These are phyloP conservation scores for Ormyrus pomaceus DNA, from an alignment of 2,888 invertebrate species.

Conservation along the genomic window DNA sequence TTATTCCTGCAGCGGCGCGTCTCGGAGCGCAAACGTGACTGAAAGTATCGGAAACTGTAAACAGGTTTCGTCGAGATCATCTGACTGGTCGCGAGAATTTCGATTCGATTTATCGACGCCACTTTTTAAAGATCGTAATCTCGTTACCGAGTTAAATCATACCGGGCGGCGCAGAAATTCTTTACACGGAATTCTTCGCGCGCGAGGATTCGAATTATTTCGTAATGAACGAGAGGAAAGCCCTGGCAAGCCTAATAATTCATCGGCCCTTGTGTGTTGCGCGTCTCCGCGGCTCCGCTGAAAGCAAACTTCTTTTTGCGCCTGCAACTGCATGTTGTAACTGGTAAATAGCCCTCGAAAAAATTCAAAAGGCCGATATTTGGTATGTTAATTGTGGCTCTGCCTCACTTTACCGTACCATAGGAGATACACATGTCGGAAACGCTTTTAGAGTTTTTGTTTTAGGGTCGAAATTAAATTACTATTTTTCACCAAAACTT, in stretches of 20 bases:
- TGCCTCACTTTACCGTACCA: slow-evolving; percentile 6
- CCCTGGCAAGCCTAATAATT: slow-evolving; percentile 54
- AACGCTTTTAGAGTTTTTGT: no score
- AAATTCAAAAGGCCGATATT: slow-evolving; percentile 21
- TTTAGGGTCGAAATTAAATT: no score
- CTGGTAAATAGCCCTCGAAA: background rate
- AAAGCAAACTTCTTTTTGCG: slow-evolving; percentile 21
- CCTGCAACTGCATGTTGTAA: background rate
- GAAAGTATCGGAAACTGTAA: slow-evolving; percentile 56
- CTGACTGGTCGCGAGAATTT: slow-evolving; percentile 53
- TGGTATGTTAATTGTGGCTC: slow-evolving; percentile 36
- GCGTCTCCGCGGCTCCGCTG: slow-evolving; percentile 2
- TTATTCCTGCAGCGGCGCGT: slow-evolving; percentile 28
- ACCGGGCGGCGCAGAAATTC: slow-evolving; percentile 53
- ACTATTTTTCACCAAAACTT: no score
- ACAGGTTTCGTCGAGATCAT: slow-evolving; percentile 55
- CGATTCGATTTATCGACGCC: slow-evolving; percentile 58
- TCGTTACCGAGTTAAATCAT: slow-evolving; percentile 55
- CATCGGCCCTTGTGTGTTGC: slow-evolving; percentile 20
- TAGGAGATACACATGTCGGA: no score
- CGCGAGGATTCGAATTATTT: slow-evolving; percentile 54
- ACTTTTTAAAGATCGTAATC: slow-evolving; percentile 56
- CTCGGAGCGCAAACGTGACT: slow-evolving; percentile 46
- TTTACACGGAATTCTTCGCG: slow-evolving; percentile 51
- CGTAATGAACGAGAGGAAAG: slow-evolving; percentile 57